Evolutionary conservation across 2,888 invertebrate genomes (phyloP), one percentile per base, ranked within the genome.

Genomic region (Caenorhabditis zanzibari): DNA sequence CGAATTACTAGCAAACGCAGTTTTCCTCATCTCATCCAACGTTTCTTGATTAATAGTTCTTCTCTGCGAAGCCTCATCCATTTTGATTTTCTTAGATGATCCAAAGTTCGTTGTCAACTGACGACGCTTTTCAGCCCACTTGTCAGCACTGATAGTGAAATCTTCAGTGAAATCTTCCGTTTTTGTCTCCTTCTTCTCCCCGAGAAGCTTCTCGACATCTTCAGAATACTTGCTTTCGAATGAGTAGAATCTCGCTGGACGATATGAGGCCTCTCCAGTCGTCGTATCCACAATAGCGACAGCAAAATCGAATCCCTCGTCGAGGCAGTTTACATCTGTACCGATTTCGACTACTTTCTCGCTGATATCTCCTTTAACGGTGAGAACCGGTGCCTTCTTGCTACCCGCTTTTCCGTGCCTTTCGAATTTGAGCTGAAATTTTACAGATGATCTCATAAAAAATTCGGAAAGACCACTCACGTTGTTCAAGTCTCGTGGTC

Each of bases 261-360:
- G 68, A n/a, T 76, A 77, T 0, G 32, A 32, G 9, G 64, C 79
- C 28, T 47, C 38, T 32, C 83, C 85, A 0, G 85, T 84, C 32
- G 56, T 59, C 2, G 24, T 86, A 49, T 89, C 79, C 10, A 88
- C 85, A 2, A 83, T 49, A 2, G 86, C 89, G 0, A 89, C 64
- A 3, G 75, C 88, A 44, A 86, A 89, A 61, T 89, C 88, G 71
- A 80, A 87, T 44, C 87, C 89, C n/a, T 85, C 86, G 4, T 80
- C 66, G 2, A 84, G 32, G 54, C 77, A 79, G 24, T 73, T 66
- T 19, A 85, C 81, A 24, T 88, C 87, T 22, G 58, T 79, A 16
- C 88, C 88, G n/a, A 88, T 54, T 59, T 86, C 83, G 10, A 85
- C 69, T 12, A 87, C 79, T 38, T 81, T 74, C 16, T 85, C 82